A percentile compares a stretch with the other conserved stretches of the same genome.
phyloP scores from a whole-genome alignment of 2,797 vertebrate genomes.

The Saxicola maurus region DNA sequence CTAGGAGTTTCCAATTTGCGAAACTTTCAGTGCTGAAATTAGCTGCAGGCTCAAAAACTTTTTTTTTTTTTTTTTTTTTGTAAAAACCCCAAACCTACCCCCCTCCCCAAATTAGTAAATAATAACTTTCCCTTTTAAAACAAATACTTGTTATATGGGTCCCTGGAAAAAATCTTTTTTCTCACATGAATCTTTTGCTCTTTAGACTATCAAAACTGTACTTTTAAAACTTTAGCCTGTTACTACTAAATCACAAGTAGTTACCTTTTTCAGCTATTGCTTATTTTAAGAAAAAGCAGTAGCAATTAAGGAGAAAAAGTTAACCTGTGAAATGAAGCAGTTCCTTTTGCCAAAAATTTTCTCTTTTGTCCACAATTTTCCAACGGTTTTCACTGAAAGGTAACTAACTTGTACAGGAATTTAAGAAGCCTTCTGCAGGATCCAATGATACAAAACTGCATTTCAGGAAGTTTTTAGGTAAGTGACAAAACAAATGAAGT shows the following conservation, averaged over 20 bases:
- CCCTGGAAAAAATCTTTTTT: neutral
- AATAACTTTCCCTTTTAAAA: neutral
- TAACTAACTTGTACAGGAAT: neutral
- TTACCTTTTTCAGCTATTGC: neutral
- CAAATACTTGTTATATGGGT: neutral
- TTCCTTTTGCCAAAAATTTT: neutral
- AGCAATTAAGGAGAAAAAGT: neutral
- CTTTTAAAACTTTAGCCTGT: neutral
- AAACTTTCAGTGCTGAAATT: no score
- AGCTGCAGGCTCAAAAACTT: no score
- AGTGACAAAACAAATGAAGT: constrained; percentile 2
- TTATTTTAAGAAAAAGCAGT: neutral
- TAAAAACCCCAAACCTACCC: neutral
- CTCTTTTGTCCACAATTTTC: constrained; percentile 3
- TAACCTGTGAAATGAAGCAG: neutral
- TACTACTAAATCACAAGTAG: neutral
- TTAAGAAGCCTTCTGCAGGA: neutral
- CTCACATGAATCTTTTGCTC: neutral
- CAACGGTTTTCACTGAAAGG: neutral
- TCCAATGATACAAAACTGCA: neutral
- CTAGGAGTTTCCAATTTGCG: no score
- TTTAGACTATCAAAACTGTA: neutral
- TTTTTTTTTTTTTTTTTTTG: neutral
- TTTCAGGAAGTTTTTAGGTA: neutral
- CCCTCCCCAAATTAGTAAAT: constrained; percentile 35